A percentile compares a stretch with the other conserved stretches of the same genome.
phyloP scores from a whole-genome alignment of 2,113 vertebrate species.

The Ochotona princeps region DNA sequence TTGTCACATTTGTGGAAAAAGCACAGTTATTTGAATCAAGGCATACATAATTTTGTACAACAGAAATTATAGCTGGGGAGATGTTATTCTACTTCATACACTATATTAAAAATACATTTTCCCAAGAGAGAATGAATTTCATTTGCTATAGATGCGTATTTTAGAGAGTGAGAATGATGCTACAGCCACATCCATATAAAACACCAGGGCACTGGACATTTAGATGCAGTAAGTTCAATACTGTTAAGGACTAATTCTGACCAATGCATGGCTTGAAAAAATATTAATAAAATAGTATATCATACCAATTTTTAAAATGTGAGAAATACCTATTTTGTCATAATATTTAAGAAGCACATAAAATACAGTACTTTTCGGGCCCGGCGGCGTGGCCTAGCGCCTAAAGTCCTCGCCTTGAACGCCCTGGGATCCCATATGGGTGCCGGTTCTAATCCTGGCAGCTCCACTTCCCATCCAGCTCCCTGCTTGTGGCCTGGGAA shows the following conservation, averaged over 20 bases:
- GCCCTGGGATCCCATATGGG: too few relatives aligned
- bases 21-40: not conserved
- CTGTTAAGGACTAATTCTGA: not conserved
- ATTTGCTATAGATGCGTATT: not conserved
- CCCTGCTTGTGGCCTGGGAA: too few relatives aligned
- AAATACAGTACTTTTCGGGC: not conserved
- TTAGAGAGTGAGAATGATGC: not conserved
- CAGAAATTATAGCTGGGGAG: not conserved
- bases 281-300: not conserved
- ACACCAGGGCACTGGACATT: not conserved
- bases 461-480: too few relatives aligned
- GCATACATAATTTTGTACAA: conserved; percentile 3
- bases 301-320: not conserved
- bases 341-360: conserved; percentile 23
- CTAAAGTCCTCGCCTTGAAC: too few relatives aligned
- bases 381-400: too few relatives aligned
- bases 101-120: not conserved
- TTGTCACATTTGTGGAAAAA: not conserved
- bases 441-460: too few relatives aligned
- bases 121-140: not conserved
- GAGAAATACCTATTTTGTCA: not conserved
- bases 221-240: not conserved
- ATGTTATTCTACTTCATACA: not conserved
- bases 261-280: not conserved
- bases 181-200: not conserved